Percentiles rank a stretch among this genome's conserved stretches.
Conservation (phyloP, 23 tunicate genomes). For the Halocynthia roretzi region DNA sequence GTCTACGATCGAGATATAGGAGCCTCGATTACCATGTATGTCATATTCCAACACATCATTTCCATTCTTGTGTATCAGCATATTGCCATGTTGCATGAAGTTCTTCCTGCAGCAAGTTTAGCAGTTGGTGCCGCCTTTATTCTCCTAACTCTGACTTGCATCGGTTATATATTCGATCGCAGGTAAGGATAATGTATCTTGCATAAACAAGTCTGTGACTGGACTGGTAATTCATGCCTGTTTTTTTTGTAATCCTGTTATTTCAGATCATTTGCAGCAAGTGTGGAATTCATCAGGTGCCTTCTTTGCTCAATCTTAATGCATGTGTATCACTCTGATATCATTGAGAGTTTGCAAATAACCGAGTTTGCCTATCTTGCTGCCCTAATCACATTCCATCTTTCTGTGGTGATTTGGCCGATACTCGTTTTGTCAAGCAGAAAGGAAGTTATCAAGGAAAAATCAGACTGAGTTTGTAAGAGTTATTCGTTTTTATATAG, state of each 20-base stretch:
- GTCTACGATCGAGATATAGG: slow-evolving; percentile 28
- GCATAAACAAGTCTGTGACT: neutral
- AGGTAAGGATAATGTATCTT: slow-evolving; percentile 42
- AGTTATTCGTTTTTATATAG: no score
- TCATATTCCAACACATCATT: slow-evolving; percentile 37
- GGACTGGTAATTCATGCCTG: neutral
- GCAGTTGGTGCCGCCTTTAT: slow-evolving; percentile 33
- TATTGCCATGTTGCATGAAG: slow-evolving; percentile 11
- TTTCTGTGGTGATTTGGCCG: no score
- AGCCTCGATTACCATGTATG: slow-evolving; percentile 40
- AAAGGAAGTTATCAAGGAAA: no score
- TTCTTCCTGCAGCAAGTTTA: slow-evolving; percentile 22
- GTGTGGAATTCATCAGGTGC: slow-evolving; percentile 15
- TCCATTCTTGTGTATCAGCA: slow-evolving; percentile 42
- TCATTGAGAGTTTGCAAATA: no score
- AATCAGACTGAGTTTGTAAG: no score
- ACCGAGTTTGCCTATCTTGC: no score
- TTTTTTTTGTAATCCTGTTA: neutral
- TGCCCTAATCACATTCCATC: no score
- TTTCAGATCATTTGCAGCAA: slow-evolving; percentile 19
- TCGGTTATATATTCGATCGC: slow-evolving; percentile 61
- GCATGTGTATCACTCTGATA: no score
- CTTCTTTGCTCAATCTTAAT: neutral
- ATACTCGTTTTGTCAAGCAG: no score
- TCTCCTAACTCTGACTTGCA: slow-evolving; percentile 29